Evolutionary conservation across 1,140 invertebrate genomes (phyloP), one percentile per base, ranked within the genome.

Genomic region (Drosophila pandora): DNA sequence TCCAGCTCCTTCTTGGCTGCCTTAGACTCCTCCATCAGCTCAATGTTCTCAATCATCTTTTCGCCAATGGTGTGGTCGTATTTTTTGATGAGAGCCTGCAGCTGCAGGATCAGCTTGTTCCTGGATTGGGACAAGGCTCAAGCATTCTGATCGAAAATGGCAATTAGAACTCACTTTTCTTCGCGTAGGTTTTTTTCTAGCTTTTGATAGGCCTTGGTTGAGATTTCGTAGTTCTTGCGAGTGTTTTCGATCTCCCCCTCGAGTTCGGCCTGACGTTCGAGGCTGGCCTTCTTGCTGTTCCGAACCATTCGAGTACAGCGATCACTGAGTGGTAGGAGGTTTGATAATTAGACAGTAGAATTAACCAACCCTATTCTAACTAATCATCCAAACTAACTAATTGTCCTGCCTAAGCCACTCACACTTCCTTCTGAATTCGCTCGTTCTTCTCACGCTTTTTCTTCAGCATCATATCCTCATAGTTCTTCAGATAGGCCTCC

Each of bases 41-140:
- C 39, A 9, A 88, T 8, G 23, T 70, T 73, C 30, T 87, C 83
- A 3, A 62, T 10, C 28, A 69, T 52, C 30, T 73, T 82, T 0
- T 87, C 83, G 23, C 56, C 39, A 9, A 87, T 88, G 7, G 9
- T 22, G 10, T 60, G 28, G 25, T 87, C 83, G 39, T 88, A 87
- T 34, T 83, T 87, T 10, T 52, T 69, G 3, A 88, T 58, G 8
- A 88, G 12, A 28, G 56, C 60, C 49, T 87, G 62, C 0, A 87
- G 61, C 41, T 87, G 83, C 1, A 87, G 3, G 32, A 59, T 7
- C 7, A 69, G 37, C 39, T 87, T 87, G 25, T 73, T 82, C 43
- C 83, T 87, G 22, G 2, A 3, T 10, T 3, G 12, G 8, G 3
- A 39, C 0, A 1, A 10, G 23, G 12, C 9, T 28, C 0, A 6